Percentiles rank a stretch among this genome's conserved stretches.
Evolutionary conservation across 2,797 vertebrate species (phyloP).

Genomic region (Typhlichthys eigenmanni): DNA sequence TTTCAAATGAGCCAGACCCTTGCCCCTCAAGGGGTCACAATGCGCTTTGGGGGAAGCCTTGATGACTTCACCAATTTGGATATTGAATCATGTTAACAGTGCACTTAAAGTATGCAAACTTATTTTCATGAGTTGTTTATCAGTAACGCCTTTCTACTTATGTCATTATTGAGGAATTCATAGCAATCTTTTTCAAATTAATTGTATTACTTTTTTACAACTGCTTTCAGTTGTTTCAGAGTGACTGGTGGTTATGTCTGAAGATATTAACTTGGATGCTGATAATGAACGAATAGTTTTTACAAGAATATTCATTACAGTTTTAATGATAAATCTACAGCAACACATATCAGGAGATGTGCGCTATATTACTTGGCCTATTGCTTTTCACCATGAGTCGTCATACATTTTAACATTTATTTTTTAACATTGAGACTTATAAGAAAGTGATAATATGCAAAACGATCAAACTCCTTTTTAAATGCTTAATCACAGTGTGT

Average conservation of each 20-base stretch:
- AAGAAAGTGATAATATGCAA: conserved; percentile 1
- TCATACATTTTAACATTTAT: too few relatives aligned
- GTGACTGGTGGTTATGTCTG: conserved; percentile 33
- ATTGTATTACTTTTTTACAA: conserved; percentile 1
- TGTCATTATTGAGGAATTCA: too few relatives aligned
- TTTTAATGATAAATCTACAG: conserved; percentile 9
- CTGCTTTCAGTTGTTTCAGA: conserved; percentile 2
- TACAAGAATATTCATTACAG: conserved; percentile 20
- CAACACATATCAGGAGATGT: conserved; percentile 4
- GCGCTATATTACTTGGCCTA: neutral
- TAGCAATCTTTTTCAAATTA: neutral
- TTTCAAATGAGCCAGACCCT: too few relatives aligned
- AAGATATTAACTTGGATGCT: neutral
- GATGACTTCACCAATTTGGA: too few relatives aligned
- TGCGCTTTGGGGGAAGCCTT: neutral
- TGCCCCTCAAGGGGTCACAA: neutral
- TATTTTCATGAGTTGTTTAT: neutral
- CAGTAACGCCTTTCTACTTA: too few relatives aligned
- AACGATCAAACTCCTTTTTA: too few relatives aligned
- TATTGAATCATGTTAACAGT: too few relatives aligned
- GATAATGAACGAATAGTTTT: conserved; percentile 4
- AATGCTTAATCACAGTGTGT: too few relatives aligned
- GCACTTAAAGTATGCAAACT: neutral
- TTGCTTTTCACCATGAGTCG: neutral
- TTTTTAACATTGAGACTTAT: neutral